A percentile compares a stretch with the other conserved stretches of the same genome.
These are phyloP conservation scores for Panonychus citri DNA, from an alignment of 1,140 invertebrate species.

Conservation along the genomic window DNA sequence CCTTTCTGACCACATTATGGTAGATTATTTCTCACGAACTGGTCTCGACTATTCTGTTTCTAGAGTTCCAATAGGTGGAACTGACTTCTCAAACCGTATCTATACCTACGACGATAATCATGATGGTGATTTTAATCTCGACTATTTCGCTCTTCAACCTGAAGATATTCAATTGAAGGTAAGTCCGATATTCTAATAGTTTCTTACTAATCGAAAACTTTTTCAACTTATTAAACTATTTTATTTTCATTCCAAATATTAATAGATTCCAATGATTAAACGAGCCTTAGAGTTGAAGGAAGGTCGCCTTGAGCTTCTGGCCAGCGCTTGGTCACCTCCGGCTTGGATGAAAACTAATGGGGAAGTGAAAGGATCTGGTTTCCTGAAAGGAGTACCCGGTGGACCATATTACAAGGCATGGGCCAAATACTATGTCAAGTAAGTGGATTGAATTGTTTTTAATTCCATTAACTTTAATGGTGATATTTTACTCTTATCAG, in stretches of 20 bases:
- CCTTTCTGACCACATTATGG: slow-evolving; percentile 27
- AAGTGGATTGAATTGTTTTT: neutral
- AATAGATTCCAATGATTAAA: slow-evolving; percentile 39
- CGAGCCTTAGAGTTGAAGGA: slow-evolving; percentile 25
- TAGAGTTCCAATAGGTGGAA: slow-evolving; percentile 51
- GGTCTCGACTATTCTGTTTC: neutral
- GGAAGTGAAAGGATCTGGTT: slow-evolving; percentile 17
- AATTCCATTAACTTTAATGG: neutral
- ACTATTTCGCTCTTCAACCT: slow-evolving; percentile 35
- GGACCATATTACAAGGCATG: slow-evolving; percentile 25
- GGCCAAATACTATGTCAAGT: slow-evolving; percentile 41
- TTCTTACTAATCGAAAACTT: no score
- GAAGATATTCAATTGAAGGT: slow-evolving; percentile 44
- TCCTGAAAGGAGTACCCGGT: neutral
- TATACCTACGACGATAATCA: slow-evolving; percentile 42
- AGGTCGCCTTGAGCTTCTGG: slow-evolving; percentile 31
- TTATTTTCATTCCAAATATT: no score
- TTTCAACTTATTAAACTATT: no score
- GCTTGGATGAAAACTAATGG: slow-evolving; percentile 66
- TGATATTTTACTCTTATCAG: slow-evolving; percentile 18
- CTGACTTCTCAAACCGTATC: slow-evolving; percentile 44
- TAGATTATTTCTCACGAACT: slow-evolving; percentile 21
- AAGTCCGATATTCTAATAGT: neutral
- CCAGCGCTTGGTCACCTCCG: slow-evolving; percentile 58
- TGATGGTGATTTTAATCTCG: slow-evolving; percentile 33